Evolutionary conservation across 1,140 invertebrate species (phyloP).

Genomic region (Hycleus phaleratus): DNA sequence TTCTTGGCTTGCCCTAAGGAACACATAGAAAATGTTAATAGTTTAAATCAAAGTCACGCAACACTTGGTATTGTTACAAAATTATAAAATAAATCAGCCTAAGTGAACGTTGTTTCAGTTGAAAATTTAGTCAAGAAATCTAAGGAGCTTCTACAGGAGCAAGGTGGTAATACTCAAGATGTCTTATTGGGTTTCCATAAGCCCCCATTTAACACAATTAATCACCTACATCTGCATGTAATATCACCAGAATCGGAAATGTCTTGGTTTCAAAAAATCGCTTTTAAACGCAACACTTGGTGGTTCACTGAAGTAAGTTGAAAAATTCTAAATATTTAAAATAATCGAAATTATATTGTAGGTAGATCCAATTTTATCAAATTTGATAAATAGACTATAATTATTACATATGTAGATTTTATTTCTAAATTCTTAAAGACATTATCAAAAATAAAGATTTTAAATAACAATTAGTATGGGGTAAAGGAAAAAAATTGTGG

Average conservation of each 20-base stretch:
- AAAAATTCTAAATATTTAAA: background rate
- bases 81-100: slow-evolving; percentile 6
- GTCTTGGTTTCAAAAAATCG: slow-evolving; percentile 54
- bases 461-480: background rate
- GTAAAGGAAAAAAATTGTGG: background rate
- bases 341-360: slow-evolving; percentile 1
- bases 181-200: slow-evolving; percentile 79
- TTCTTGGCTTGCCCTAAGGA: slow-evolving; percentile 70
- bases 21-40: slow-evolving; percentile 68
- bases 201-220: slow-evolving; percentile 79
- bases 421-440: background rate
- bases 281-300: slow-evolving; percentile 66
- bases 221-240: slow-evolving; percentile 81
- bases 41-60: slow-evolving; percentile 54
- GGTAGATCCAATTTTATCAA: slow-evolving; percentile 10
- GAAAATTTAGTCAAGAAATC: slow-evolving; percentile 11
- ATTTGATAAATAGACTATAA: slow-evolving; percentile 2
- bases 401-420: background rate
- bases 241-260: slow-evolving; percentile 76
- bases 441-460: too few relatives aligned
- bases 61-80: slow-evolving; percentile 51
- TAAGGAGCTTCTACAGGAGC: slow-evolving; percentile 42
- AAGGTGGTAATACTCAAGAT: slow-evolving; percentile 47
- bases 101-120: slow-evolving; percentile 5
- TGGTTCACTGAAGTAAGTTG: slow-evolving; percentile 77